Percentiles rank a stretch among this genome's conserved stretches.
Evolutionary conservation across 2,888 invertebrate species (phyloP).

Genomic region (Meiosimyza platycephala): DNA sequence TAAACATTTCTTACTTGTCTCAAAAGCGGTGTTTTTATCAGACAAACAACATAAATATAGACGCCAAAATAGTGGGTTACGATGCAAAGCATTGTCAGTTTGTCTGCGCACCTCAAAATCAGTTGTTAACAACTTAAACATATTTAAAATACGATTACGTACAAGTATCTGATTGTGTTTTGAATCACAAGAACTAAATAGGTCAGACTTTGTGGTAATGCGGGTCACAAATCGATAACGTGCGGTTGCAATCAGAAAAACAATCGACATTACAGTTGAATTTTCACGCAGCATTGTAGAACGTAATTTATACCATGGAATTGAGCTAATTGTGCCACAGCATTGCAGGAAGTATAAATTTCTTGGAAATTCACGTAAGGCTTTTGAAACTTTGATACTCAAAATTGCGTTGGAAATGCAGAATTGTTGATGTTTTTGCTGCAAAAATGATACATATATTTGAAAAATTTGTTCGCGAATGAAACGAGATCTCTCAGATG

Average conservation of each 20-base stretch:
- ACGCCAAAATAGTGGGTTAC: conserved; percentile 72
- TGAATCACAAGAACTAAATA: conserved; percentile 39
- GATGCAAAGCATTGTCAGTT: conserved; percentile 49
- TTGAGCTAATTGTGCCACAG: conserved; percentile 63
- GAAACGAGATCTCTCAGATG: conserved; percentile 49
- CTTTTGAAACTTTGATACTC: conserved; percentile 64
- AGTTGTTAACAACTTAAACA: conserved; percentile 53
- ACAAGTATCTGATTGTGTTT: conserved; percentile 50
- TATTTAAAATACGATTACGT: conserved; percentile 58
- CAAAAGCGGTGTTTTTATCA: conserved; percentile 58
- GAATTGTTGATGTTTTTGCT: conserved; percentile 48
- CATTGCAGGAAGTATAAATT: conserved; percentile 71
- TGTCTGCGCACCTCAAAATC: neutral
- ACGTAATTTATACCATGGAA: conserved; percentile 71
- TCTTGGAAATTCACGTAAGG: conserved; percentile 70
- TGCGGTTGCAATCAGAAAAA: conserved; percentile 68
- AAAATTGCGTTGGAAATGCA: conserved; percentile 66
- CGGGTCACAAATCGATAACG: conserved; percentile 54
- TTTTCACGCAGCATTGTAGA: conserved; percentile 63
- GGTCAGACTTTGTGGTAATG: conserved; percentile 3
- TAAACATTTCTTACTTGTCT: conserved; percentile 61
- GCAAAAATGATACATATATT: conserved; percentile 58
- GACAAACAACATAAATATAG: conserved; percentile 72
- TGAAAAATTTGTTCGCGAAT: conserved; percentile 68
- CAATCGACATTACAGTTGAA: conserved; percentile 67